These are phyloP conservation scores for Theropithecus gelada DNA, from an alignment of 2,113 vertebrate genomes.

Conservation along the genomic window DNA sequence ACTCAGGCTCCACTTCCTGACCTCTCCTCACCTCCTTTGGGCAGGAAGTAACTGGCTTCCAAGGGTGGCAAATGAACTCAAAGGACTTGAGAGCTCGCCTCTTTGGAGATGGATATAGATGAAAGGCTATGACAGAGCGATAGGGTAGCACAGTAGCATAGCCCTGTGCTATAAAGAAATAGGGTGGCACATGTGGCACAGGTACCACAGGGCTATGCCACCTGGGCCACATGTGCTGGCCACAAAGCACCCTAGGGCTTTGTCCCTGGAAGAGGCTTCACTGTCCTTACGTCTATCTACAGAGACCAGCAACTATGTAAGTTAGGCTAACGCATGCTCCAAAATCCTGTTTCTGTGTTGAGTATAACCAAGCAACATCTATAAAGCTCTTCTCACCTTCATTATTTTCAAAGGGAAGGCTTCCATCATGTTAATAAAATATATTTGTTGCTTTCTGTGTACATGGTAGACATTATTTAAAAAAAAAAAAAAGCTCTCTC, in stretches of 20 bases:
- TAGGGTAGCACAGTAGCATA: too few relatives aligned
- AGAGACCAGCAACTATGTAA: background rate
- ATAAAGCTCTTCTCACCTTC: background rate
- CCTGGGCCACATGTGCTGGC: background rate
- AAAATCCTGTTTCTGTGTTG: background rate
- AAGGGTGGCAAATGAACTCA: background rate
- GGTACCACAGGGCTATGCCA: too few relatives aligned
- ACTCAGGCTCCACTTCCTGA: background rate
- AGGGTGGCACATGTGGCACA: too few relatives aligned
- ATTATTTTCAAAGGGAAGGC: background rate
- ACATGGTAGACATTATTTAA: background rate
- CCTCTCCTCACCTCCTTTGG: background rate
- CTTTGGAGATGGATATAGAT: background rate
- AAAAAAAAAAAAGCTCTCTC: background rate
- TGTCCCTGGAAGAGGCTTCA: fast-evolving
- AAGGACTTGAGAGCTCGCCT: background rate
- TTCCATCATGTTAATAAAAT: background rate
- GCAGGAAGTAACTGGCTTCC: background rate
- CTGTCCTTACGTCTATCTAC: background rate
- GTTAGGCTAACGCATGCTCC: background rate
- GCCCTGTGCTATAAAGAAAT: too few relatives aligned
- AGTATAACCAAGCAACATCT: background rate
- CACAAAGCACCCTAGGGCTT: background rate
- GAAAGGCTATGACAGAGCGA: background rate
- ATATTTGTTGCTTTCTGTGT: background rate